phyloP scores from a whole-genome alignment of 2,797 vertebrate species.

The Takifugu rubripes region DNA sequence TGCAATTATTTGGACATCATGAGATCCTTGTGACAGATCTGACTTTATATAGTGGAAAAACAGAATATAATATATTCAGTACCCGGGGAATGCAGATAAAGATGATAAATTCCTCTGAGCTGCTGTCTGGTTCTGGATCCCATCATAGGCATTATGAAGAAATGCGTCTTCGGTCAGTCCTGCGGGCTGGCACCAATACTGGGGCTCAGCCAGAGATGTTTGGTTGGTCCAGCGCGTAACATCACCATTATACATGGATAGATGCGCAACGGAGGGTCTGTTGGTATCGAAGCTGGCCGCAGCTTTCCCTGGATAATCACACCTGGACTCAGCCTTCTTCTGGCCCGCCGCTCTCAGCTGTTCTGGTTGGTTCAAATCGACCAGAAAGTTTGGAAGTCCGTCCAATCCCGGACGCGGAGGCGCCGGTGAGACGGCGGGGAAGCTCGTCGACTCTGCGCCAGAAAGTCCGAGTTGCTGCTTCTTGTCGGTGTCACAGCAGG shows the following conservation, averaged over 20 bases:
- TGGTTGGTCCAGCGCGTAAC: constrained; percentile 60
- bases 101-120: constrained; percentile 50
- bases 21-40: no score
- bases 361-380: constrained; percentile 55
- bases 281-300: constrained; percentile 38
- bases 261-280: constrained; percentile 31
- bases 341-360: constrained; percentile 29
- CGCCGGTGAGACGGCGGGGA: constrained; percentile 12
- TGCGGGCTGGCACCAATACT: constrained; percentile 66
- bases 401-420: constrained; percentile 33
- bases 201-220: constrained; percentile 39
- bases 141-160: constrained; percentile 48
- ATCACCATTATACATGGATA: constrained; percentile 60
- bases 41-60: no score
- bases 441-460: constrained; percentile 30
- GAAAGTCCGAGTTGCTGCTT: constrained; percentile 47
- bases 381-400: constrained; percentile 54
- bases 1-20: no score
- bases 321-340: constrained; percentile 53
- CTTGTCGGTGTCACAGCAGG: constrained; percentile 42
- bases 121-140: constrained; percentile 47
- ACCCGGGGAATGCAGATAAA: constrained; percentile 67
- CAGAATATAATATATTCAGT: constrained; percentile 12
- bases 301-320: constrained; percentile 36
- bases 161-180: constrained; percentile 52